A percentile compares a stretch with the other conserved stretches of the same genome.
Evolutionary conservation across 2,888 invertebrate species (phyloP).

Genomic region (Tenthredo livida): DNA sequence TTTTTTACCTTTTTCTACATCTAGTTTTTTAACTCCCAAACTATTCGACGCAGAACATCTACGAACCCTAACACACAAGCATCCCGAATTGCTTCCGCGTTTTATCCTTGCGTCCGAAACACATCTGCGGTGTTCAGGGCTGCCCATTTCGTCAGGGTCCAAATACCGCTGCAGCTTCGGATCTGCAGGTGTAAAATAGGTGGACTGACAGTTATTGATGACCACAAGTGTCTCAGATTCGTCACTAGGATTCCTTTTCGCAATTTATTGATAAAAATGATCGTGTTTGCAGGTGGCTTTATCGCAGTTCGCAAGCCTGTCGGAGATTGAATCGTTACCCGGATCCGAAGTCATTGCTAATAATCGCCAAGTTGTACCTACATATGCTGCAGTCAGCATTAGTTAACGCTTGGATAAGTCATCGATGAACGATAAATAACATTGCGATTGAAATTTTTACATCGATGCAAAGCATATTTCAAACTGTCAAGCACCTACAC

Average conservation of each 20-base stretch:
- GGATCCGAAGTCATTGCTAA: conserved; percentile 25
- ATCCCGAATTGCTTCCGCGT: conserved; percentile 24
- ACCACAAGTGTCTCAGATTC: conserved; percentile 45
- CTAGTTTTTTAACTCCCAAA: neutral
- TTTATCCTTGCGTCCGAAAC: conserved; percentile 5
- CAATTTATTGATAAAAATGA: neutral
- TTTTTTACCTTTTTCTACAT: neutral
- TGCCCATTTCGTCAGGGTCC: neutral
- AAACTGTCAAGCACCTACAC: neutral
- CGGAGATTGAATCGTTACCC: conserved; percentile 49
- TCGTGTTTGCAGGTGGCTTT: conserved; percentile 6
- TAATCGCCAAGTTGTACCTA: neutral
- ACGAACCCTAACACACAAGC: neutral
- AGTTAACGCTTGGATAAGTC: neutral
- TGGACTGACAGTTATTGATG: conserved; percentile 34
- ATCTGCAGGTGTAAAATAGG: conserved; percentile 12
- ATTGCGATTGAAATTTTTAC: neutral
- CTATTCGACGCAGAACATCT: neutral
- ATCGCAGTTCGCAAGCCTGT: neutral
- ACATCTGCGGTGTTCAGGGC: conserved; percentile 18
- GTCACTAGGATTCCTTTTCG: conserved; percentile 20
- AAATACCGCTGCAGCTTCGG: neutral
- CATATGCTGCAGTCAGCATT: neutral
- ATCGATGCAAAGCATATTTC: neutral
- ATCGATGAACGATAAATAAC: conserved; percentile 11